Evolutionary conservation across 2,888 invertebrate genomes (phyloP), one percentile per base, ranked within the genome.

Genomic region (Dastarcus helophoroides): DNA sequence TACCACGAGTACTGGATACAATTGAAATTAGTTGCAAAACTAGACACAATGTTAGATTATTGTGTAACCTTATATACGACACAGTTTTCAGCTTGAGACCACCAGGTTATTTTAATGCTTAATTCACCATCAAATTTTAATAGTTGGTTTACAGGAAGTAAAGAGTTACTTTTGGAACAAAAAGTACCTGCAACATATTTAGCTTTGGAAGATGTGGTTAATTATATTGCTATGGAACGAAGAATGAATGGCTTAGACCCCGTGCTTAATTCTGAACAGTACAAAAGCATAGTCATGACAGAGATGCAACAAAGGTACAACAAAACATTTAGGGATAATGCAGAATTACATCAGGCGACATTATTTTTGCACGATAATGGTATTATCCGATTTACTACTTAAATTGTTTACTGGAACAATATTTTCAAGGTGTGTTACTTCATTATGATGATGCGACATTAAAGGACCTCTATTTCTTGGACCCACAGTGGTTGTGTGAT

Each of bases 401-500:
- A 6, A 17, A 15, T 19, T 34, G 21, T 15, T 22, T 19, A 25
- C 27, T 27, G 19, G 21, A 15, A 14, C 29, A 16, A 22, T 23
- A 31, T 26, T 39, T 44, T 54, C 21, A 54, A 82, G 82, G 89
- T 17, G 90, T 97, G 2, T 65, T 97, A 5, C 68, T 95, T 2
- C 91, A 93, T 58, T 93, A 91, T 50, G 91, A 93, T 48, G 94
- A 94, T 57, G 89, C 91, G 0, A 88, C 90, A 0, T 64, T 94
- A 2, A 83, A 89, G 53, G 94, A 97, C 62, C 69, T 94, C 28
- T 95, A 94, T 62, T 98, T 98, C 62, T 64, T 98, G 24, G 88
- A 94, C 59, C 95, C 97, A 0, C 97, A 98, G 58, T 98, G 97
- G 97, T 69, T 98, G 22, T 97, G 95, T 62, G 97, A 98, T 58